A percentile compares a stretch with the other conserved stretches of the same genome.
Evolutionary conservation across 1,140 invertebrate genomes (phyloP).

Genomic region (Atta colombica): DNA sequence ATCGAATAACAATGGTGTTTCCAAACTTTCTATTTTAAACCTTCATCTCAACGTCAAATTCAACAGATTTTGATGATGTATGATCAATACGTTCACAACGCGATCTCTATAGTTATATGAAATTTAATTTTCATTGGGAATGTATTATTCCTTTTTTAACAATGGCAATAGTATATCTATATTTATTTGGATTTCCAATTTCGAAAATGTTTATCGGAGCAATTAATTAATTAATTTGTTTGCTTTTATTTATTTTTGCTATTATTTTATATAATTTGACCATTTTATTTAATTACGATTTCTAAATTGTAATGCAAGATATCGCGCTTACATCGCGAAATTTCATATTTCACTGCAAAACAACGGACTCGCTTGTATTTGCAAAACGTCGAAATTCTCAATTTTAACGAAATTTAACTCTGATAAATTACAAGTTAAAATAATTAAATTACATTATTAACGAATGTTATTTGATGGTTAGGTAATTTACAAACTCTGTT

Average conservation of each 20-base stretch:
- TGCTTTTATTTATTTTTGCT: conserved; percentile 24
- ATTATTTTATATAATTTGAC: conserved; percentile 35
- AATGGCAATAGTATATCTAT: neutral
- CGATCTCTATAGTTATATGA: neutral
- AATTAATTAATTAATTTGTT: conserved; percentile 52
- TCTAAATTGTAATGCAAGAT: conserved; percentile 43
- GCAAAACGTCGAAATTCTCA: conserved; percentile 2
- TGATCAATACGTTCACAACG: neutral
- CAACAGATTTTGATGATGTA: neutral
- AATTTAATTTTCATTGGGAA: neutral
- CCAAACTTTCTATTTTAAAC: conserved; percentile 12
- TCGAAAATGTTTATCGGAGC: conserved; percentile 34
- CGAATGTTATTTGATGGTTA: conserved; percentile 37
- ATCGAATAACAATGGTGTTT: neutral
- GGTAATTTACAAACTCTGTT: conserved; percentile 1
- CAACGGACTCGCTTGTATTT: neutral
- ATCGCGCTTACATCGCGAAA: conserved; percentile 28
- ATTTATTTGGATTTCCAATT: conserved; percentile 24
- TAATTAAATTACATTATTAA: conserved; percentile 46
- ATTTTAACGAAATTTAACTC: conserved; percentile 41
- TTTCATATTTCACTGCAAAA: neutral
- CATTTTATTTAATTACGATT: conserved; percentile 39
- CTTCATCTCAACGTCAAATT: neutral
- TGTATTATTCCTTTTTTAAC: neutral
- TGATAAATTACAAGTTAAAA: conserved; percentile 22